Conservation (phyloP, 2,797 vertebrate species). For the Enteromius trimaculatus region DNA sequence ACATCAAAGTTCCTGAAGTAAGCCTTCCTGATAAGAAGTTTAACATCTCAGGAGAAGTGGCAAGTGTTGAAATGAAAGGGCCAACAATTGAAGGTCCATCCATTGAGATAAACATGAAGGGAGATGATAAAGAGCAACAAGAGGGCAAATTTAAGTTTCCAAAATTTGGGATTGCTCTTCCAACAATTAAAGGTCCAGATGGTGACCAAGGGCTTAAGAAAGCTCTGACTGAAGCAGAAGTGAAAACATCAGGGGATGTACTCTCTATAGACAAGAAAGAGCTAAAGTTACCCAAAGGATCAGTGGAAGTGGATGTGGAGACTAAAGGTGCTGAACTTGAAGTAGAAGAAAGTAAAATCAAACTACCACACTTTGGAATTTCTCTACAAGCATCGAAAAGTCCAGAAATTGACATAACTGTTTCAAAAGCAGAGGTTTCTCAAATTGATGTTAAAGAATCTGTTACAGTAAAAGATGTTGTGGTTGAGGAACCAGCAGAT, state of each 20-base stretch:
- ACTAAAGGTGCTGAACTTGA: conserved; percentile 17
- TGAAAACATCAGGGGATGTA: conserved; percentile 7
- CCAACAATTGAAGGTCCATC: not conserved
- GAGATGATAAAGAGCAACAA: conserved; percentile 32
- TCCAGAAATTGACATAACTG: conserved; percentile 7
- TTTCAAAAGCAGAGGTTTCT: conserved; percentile 33
- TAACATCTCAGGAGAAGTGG: conserved; percentile 1
- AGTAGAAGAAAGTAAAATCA: conserved; percentile 44
- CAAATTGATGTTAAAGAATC: conserved; percentile 4
- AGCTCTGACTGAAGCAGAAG: conserved; percentile 24
- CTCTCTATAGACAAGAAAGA: conserved; percentile 37
- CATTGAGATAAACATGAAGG: conserved; percentile 19
- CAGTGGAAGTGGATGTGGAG: conserved; percentile 18
- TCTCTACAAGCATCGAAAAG: conserved; percentile 1
- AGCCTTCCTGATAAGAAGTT: rapidly evolving
- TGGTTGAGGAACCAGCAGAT: not conserved
- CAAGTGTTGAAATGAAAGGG: conserved; percentile 27
- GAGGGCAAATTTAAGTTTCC: conserved; percentile 57
- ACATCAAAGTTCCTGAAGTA: conserved; percentile 50
- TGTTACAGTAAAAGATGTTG: not conserved
- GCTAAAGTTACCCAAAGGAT: conserved; percentile 24
- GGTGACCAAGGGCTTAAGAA: conserved; percentile 34
- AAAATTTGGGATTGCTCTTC: conserved; percentile 65
- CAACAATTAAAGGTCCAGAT: conserved; percentile 40
- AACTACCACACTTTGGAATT: conserved; percentile 15